Evolutionary conservation across 2,113 vertebrate genomes (phyloP).

Genomic region (Oxyruncus cristatus): DNA sequence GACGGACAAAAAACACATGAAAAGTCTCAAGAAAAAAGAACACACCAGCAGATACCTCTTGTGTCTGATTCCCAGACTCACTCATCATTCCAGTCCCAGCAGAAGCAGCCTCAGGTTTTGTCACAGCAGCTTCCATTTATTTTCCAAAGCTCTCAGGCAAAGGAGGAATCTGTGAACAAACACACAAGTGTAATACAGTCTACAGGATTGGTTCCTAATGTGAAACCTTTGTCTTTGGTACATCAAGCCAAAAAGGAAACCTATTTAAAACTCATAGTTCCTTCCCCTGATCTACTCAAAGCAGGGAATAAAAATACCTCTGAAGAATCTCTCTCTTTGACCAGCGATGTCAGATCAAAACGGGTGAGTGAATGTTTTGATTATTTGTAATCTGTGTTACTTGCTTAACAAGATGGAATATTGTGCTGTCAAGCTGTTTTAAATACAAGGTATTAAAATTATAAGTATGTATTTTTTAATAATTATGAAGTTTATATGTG

Average conservation of each 20-base stretch:
- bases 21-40: constrained; percentile 79
- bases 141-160: constrained; percentile 84
- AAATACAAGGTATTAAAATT: neutral
- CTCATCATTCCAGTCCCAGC: constrained; percentile 80
- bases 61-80: constrained; percentile 78
- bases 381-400: neutral
- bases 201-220: constrained; percentile 82
- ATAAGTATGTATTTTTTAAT: neutral
- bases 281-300: constrained; percentile 79
- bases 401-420: neutral
- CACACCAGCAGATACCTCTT: constrained; percentile 83
- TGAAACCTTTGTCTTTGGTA: constrained; percentile 86
- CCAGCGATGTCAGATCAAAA: constrained; percentile 81
- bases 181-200: constrained; percentile 93
- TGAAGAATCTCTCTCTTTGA: constrained; percentile 74
- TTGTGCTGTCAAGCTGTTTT: neutral
- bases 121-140: constrained; percentile 83
- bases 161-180: constrained; percentile 87
- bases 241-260: constrained; percentile 82
- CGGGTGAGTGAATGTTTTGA: constrained; percentile 76
- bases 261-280: constrained; percentile 80
- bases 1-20: constrained; percentile 76
- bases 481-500: neutral
- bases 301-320: constrained; percentile 82
- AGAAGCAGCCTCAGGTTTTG: constrained; percentile 82